Base-by-base conservation (phyloP, 1,140 invertebrate species). In the Sarcophaga bullata region DNA sequence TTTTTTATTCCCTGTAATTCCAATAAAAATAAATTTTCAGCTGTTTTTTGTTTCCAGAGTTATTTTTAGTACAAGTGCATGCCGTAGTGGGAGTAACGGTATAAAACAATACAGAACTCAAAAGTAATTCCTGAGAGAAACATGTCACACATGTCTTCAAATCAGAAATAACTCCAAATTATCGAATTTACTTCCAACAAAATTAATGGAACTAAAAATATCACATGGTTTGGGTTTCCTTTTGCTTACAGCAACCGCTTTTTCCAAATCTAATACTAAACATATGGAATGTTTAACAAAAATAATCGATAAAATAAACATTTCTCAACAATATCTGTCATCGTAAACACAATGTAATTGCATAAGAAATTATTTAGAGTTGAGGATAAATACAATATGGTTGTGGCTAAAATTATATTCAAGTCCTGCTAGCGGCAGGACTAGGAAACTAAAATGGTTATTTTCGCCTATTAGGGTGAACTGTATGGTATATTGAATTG, bases 31-130 rank as follows among this genome's bases (percentile, higher is more conserved):
- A 78, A 78, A 78, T 19, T 19, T n/a, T 78, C 75, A 78, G 75
- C 75, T 78, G 75, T 50, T 50, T 50, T 46, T 49, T 52, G 0
- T 37, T 37, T n/a, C n/a, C 1, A 4, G 37, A 78, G 25, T 19
- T 78, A 78, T 78, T 78, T 78, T 78, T 78, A 48, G 75, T 48
- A 78, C 75, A 78, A 78, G 75, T 78, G 75, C 75, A 78, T 52
- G 46, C n/a, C 37, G n/a, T 17, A 25, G 62, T 25, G 37, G 19
- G 19, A 72, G 19, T 72, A n/a, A 72, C 17, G 62, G 62, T 19
- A 72, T 72, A 25, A 25, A 72, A 72, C 37, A 37, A 37, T 4
- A 37, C 25, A 37, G 25, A 37, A 37, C 73, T 11, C 15, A 78
- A 49, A 50, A 78, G 15, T 17, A 78, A 78, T 72, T 50, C 75